Conservation (phyloP, 2,113 vertebrate species). For the Amblyopsis rosae region DNA sequence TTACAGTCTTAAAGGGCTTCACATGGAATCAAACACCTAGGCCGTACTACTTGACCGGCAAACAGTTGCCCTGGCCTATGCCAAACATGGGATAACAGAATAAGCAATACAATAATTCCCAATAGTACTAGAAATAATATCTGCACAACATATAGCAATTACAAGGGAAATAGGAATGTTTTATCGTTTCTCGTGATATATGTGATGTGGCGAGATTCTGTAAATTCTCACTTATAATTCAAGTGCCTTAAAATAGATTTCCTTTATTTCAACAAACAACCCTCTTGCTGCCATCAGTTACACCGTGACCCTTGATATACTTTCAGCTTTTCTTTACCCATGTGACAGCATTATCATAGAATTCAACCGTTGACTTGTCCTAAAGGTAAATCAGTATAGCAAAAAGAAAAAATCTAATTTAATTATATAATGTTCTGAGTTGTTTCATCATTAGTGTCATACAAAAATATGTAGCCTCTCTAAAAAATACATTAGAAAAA, state of each 20-base stretch:
- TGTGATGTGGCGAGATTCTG: not conserved
- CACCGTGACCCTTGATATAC: not conserved
- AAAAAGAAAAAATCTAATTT: not conserved
- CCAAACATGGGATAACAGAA: no score
- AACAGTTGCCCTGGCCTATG: no score
- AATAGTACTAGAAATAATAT: not conserved
- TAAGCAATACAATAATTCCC: no score
- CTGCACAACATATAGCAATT: not conserved
- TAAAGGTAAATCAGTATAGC: not conserved
- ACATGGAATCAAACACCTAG: no score
- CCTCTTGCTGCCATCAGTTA: no score
- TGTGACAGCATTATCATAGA: not conserved
- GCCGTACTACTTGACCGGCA: no score
- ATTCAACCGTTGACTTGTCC: not conserved
- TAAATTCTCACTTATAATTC: slow-evolving; percentile 26
- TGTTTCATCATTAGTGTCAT: no score
- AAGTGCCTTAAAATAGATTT: slow-evolving; percentile 67
- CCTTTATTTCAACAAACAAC: slow-evolving; percentile 36
- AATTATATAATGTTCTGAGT: not conserved
- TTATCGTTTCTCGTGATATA: not conserved
- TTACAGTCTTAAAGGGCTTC: no score
- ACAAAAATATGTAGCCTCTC: no score
- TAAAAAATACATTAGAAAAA: no score
- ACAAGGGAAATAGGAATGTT: not conserved
- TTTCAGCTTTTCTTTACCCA: not conserved